These are phyloP conservation scores for Meandrusa payeni DNA, from an alignment of 2,888 invertebrate species.

Conservation along the genomic window DNA sequence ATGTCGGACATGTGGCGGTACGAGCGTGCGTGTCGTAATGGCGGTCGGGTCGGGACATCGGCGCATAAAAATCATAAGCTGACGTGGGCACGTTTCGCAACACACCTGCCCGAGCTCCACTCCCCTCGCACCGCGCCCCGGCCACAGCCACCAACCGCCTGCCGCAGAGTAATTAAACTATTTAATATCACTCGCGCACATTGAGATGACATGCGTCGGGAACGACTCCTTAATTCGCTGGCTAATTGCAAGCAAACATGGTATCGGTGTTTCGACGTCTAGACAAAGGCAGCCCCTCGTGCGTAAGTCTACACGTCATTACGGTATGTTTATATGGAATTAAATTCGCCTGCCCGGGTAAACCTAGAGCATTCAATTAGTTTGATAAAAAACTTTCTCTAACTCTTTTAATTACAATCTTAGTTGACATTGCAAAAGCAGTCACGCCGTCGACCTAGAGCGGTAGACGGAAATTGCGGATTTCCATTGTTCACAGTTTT, in stretches of 20 bases:
- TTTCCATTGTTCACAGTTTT: too few species aligned
- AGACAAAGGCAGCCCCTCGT: constrained; percentile 1
- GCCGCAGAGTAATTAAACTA: constrained; percentile 19
- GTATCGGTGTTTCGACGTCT: constrained; percentile 4
- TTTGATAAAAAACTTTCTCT: too few species aligned
- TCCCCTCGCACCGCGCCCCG: constrained; percentile 31
- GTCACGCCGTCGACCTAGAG: too few species aligned
- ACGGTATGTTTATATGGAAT: not conserved
- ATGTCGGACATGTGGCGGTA: constrained; percentile 53
- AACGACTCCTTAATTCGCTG: constrained; percentile 8
- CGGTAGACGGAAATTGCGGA: too few species aligned
- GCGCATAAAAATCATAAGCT: constrained; percentile 62
- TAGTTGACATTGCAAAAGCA: too few species aligned
- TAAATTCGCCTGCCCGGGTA: too few species aligned
- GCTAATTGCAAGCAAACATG: constrained; percentile 19
- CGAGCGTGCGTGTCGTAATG: constrained; percentile 58
- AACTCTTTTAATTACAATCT: too few species aligned
- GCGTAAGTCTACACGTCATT: not conserved
- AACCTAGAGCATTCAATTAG: too few species aligned
- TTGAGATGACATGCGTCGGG: constrained; percentile 18
- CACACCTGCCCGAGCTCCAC: constrained; percentile 51
- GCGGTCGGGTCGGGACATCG: constrained; percentile 46
- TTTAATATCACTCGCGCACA: constrained; percentile 22
- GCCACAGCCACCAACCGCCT: constrained; percentile 5
- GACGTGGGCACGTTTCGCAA: constrained; percentile 56